Evolutionary conservation across 2,888 invertebrate species (phyloP).

Genomic region (Caprella mutica): DNA sequence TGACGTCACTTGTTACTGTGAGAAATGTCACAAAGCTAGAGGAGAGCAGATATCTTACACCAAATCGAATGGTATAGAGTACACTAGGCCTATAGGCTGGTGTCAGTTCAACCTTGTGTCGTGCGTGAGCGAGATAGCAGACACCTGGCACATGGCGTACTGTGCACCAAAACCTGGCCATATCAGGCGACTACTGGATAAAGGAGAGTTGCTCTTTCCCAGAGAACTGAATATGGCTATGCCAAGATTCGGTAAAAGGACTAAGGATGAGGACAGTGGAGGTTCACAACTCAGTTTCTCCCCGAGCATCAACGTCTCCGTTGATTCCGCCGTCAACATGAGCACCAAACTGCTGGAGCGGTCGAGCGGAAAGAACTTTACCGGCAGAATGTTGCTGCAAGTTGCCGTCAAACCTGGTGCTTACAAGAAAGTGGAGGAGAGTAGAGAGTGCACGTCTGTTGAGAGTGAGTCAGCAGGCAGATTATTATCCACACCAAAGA

Average conservation of each 20-base stretch:
- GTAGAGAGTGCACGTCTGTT: background rate
- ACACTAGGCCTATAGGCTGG: conserved; percentile 53
- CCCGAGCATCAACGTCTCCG: conserved; percentile 50
- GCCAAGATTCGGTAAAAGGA: conserved; percentile 35
- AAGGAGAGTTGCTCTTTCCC: conserved; percentile 53
- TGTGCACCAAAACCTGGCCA: conserved; percentile 51
- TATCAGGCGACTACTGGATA: conserved; percentile 46
- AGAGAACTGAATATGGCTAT: conserved; percentile 39
- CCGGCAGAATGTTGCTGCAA: conserved; percentile 56
- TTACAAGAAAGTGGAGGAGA: conserved; percentile 45
- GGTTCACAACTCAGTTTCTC: conserved; percentile 53
- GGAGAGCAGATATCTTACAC: conserved; percentile 46
- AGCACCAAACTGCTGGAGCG: conserved; percentile 49
- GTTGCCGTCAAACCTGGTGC: conserved; percentile 59
- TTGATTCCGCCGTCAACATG: conserved; percentile 42
- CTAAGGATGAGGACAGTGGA: conserved; percentile 42
- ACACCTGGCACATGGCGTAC: conserved; percentile 61
- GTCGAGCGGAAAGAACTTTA: conserved; percentile 47
- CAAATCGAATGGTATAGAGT: conserved; percentile 46
- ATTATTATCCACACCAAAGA: conserved; percentile 41
- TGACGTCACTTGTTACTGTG: conserved; percentile 54
- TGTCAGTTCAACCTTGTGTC: conserved; percentile 51
- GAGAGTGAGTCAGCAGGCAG: conserved; percentile 37
- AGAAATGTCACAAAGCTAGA: conserved; percentile 49
- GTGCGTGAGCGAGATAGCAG: conserved; percentile 35